Evolutionary conservation across 2,888 invertebrate genomes (phyloP), one percentile per base, ranked within the genome.

Genomic region (Nymphalis polychloros): DNA sequence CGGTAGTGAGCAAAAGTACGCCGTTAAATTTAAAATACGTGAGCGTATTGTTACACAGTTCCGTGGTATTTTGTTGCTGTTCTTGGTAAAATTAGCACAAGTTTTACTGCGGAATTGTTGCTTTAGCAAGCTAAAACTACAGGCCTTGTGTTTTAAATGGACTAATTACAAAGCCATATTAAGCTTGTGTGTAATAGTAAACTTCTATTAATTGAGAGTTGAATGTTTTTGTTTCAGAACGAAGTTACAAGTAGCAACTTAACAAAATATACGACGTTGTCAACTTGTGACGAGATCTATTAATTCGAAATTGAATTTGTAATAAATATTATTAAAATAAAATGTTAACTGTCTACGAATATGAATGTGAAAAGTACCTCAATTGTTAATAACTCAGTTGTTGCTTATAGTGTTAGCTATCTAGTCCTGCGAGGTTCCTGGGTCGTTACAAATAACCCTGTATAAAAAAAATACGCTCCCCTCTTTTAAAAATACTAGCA

Each of bases 11-110:
- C 65, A 71, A 66, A 66, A 62, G 67, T 59, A 67, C 63, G 62
- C 67, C 47, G 70, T 70, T 69, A 72, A 67, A 72, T 72, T 72
- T 70, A 72, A 72, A 72, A 71, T 72, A 73, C 73, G 73, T 72
- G 73, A 63, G 60, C 64, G 60, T 64, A 71, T 71, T 71, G 71
- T 71, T 71, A 63, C 66, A 68, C 59, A 20, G 59, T 50, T 35
- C 57, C 65, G 68, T 55, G 67, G 71, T 72, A 70, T 70, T 72
- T 72, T 72, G 67, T 55, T 64, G 53, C 53, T 55, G 53, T 55
- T 65, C 55, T 63, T 62, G 68, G 55, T 67, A 53, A 62, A 70
- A 72, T 72, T 72, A 70, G 61, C 63, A n/a, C 70, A 59, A 70
- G 66, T 70, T 68, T 70, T 68, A 66, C 65, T 70, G 67, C 63